Percentiles rank a stretch among this genome's conserved stretches.
These are phyloP conservation scores for Trissolcus basalis DNA, from an alignment of 1,140 invertebrate species.

Conservation along the genomic window DNA sequence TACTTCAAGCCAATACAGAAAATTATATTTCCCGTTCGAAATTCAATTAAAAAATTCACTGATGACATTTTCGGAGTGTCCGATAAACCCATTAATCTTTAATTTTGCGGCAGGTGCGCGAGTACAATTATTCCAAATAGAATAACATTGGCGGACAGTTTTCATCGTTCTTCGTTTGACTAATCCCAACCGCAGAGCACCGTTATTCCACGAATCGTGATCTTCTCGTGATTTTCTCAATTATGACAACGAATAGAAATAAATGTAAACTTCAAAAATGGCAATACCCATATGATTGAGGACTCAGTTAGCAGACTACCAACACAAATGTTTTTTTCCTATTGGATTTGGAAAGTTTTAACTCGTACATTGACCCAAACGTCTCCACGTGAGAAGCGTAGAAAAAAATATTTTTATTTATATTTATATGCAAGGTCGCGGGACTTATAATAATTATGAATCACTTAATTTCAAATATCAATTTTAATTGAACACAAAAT, in stretches of 20 bases:
- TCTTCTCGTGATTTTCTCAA: slow-evolving; percentile 46
- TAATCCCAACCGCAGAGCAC: slow-evolving; percentile 61
- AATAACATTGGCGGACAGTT: slow-evolving; percentile 32
- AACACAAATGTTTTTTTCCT: too few species aligned
- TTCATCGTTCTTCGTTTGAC: slow-evolving; percentile 58
- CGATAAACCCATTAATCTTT: slow-evolving; percentile 17
- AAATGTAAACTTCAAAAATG: slow-evolving; percentile 8
- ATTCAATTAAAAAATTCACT: not conserved
- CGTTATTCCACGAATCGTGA: slow-evolving; percentile 61
- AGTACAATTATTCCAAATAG: slow-evolving; percentile 40
- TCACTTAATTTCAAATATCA: too few species aligned
- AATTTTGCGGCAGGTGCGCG: slow-evolving; percentile 28
- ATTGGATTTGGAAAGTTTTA: too few species aligned
- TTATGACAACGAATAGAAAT: slow-evolving; percentile 19
- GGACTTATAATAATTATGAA: too few species aligned
- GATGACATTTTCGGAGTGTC: slow-evolving; percentile 8
- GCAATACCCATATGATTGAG: slow-evolving; percentile 1
- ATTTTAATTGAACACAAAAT: too few species aligned
- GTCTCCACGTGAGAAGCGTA: too few species aligned
- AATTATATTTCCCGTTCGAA: not conserved
- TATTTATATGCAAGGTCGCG: too few species aligned
- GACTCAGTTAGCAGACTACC: too few species aligned
- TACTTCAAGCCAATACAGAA: too few species aligned
- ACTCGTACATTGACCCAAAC: too few species aligned
- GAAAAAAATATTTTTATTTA: too few species aligned